Evolutionary conservation across 2,113 vertebrate species (phyloP), one percentile per base, ranked within the genome.

Genomic region (Passerina amoena): DNA sequence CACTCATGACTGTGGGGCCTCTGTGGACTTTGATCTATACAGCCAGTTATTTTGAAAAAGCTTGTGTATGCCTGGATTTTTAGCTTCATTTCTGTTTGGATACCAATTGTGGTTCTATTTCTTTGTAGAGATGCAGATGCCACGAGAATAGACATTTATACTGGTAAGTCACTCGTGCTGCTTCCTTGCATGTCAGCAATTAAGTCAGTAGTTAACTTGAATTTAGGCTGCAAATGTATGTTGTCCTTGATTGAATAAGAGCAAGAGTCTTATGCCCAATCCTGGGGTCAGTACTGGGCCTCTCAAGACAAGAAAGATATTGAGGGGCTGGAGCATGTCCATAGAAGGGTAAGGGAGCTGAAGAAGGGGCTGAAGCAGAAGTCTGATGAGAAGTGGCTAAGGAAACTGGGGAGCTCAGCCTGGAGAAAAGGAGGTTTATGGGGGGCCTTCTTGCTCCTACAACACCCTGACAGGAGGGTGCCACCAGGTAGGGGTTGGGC

Each of bases 101-200:
- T 82, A 47, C 25, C 81, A 54, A 63, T n/a, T 89, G 37, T 86
- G n/a, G 40, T 81, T 97, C 76, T 93, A 51, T 94, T 87, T 37
- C 82, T 96, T 98, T 96, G 66, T 97, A 99, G 99, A 98, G 99
- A 99, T 98, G 99, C 99, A 85, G 99, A 98, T 98, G 99, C 99
- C 88, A 99, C 99, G 2, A 98, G 99, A 97, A 99, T 99, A 97
- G 99, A 99, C 95, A 99, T 99, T 97, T 99, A 99, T 94, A 98
- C 98, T 97, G 99, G 99, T 99, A 98, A 98, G 97, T 97, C 35
- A 68, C 7, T 79, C 53, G 71, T 82, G 38, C 40, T 44, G 54
- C 94, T 90, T 85, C 30, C 79, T 78, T 59, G 56, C 37, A 6
- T 71, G 31, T 48, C 57, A 65, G 14, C 30, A 86, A 10, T 69